Evolutionary conservation across 1,140 invertebrate genomes (phyloP).

Genomic region (Lepidurus couesii): DNA sequence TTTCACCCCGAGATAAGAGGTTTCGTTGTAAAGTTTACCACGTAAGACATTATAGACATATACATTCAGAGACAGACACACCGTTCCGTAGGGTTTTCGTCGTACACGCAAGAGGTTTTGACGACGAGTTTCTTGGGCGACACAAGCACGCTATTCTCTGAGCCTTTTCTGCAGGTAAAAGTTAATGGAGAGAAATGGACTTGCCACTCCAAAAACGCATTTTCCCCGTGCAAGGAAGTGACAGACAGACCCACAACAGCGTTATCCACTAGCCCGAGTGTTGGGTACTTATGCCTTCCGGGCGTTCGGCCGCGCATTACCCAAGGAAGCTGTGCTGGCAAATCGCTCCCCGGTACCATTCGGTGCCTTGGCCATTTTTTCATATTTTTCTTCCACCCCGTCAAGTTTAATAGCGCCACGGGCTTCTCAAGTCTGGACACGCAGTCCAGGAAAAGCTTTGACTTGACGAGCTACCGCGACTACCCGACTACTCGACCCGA

Average conservation of each 20-base stretch:
- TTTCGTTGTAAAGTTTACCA: not conserved
- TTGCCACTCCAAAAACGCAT: not conserved
- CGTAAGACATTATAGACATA: not conserved
- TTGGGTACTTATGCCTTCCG: too few species aligned
- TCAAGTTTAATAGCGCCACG: not conserved
- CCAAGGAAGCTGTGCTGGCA: not conserved
- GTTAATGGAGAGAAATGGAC: not conserved
- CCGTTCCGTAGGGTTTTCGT: not conserved
- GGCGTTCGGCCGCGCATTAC: not conserved
- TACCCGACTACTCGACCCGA: too few species aligned
- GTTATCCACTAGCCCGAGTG: not conserved
- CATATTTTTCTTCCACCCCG: not conserved
- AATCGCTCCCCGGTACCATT: not conserved
- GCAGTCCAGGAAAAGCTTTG: not conserved
- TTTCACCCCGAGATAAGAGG: not conserved
- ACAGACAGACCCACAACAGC: not conserved
- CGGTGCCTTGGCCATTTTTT: slow-evolving; percentile 4
- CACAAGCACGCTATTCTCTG: not conserved
- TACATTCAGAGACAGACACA: not conserved
- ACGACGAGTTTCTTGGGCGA: not conserved
- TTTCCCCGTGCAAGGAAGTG: slow-evolving; percentile 1
- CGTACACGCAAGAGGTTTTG: not conserved
- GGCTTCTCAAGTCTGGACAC: not conserved
- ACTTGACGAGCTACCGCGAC: too few species aligned
- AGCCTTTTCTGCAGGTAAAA: not conserved